Evolutionary conservation across 2,113 vertebrate species (phyloP).

Genomic region (Brienomyrus longianalis): DNA sequence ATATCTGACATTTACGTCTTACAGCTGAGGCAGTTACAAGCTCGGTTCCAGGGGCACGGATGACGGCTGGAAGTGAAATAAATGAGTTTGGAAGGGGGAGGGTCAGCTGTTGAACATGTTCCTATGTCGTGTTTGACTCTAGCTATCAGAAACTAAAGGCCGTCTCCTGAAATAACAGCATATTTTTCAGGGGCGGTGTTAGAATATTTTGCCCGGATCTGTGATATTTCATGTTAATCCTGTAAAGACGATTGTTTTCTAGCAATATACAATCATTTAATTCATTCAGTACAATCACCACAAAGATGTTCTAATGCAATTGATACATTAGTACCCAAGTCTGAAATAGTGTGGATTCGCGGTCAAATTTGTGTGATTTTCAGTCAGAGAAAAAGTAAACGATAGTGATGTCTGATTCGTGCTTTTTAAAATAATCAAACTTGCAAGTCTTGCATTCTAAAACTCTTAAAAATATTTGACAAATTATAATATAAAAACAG

Average conservation of each 20-base stretch:
- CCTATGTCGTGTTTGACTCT: background rate
- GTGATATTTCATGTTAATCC: background rate
- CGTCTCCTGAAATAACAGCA: background rate
- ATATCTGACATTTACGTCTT: slow-evolving; percentile 8
- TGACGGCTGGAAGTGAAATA: background rate
- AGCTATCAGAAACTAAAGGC: background rate
- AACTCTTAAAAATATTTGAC: background rate
- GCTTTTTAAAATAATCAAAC: background rate
- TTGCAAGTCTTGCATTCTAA: background rate
- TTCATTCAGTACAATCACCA: background rate
- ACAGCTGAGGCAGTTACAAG: background rate
- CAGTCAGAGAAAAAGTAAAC: background rate
- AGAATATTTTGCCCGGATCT: background rate
- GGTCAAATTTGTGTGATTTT: background rate
- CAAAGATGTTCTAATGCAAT: background rate
- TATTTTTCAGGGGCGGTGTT: background rate
- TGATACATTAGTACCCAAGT: background rate
- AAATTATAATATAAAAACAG: background rate
- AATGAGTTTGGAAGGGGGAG: background rate
- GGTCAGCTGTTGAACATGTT: background rate
- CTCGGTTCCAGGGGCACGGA: background rate
- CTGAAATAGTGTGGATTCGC: background rate
- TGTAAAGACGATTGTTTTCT: background rate
- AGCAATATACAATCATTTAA: background rate
- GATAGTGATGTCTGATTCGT: background rate